Evolutionary conservation across 2,888 invertebrate species (phyloP), one percentile per base, ranked within the genome.

Genomic region (Pterobdella sp.): DNA sequence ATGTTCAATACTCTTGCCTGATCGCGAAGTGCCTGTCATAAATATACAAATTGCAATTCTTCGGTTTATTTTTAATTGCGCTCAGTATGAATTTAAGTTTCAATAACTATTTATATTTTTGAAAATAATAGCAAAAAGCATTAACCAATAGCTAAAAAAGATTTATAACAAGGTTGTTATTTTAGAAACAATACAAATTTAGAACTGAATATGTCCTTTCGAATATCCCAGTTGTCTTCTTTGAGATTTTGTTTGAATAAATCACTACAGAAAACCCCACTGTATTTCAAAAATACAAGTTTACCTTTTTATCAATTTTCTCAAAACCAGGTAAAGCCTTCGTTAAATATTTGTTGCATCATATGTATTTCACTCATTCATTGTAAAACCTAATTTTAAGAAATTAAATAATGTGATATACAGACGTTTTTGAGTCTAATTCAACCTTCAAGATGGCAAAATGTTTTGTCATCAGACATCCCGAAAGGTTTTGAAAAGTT

Each of bases 401-500:
- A 42, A 42, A 22, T 42, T 42, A 42, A 14, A 14, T 42, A 42
- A 22, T 42, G 7, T 42, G 7, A 14, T 42, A 42, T 42, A 42
- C 7, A 56, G 60, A 22, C n/a, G 18, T 56, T 56, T 56, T 56
- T 26, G 60, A 26, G 18, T 18, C 26, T 56, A 3, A 14, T 56
- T 42, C 42, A 7, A 42, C n/a, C 60, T 56, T n/a, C 60, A 56
- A 56, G 26, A 56, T 56, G 60, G 60, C 18, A 22, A 56, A 4
- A 29, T 29, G 2, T 36, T 52, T 26, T 36, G 42, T 68, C 34
- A 36, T 64, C 73, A 63, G 77, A 81, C 67, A 75, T 79, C 4
- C 94, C 94, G 0, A 93, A 93, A 84, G 94, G 94, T 0, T 94
- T 94, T 84, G 94, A 93, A 82, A 94, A 94, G 81, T 94, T 91